phyloP scores from a whole-genome alignment of 2,888 invertebrate species.

The Conomelus anceps region DNA sequence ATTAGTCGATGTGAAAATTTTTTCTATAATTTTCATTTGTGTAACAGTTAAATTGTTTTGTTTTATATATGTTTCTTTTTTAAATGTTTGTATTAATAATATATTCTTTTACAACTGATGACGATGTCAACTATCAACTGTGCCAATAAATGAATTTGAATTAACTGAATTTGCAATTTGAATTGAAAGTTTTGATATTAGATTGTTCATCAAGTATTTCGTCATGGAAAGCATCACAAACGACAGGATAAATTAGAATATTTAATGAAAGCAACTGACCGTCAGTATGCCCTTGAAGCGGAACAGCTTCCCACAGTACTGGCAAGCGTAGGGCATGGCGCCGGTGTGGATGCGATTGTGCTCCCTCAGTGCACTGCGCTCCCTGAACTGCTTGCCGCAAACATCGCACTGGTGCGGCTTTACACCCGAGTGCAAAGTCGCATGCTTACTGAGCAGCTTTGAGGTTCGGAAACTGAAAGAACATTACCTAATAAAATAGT shows the following conservation, averaged over 20 bases:
- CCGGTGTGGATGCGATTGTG: constrained; percentile 72
- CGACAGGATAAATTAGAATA: no score
- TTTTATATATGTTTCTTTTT: no score
- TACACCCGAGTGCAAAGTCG: constrained; percentile 51
- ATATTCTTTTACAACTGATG: no score
- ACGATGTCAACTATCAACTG: no score
- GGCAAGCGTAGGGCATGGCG: constrained; percentile 68
- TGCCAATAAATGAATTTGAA: no score
- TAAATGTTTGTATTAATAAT: no score
- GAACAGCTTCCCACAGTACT: constrained; percentile 69
- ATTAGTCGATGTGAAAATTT: no score
- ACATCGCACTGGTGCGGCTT: constrained; percentile 56
- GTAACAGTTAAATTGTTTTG: no score
- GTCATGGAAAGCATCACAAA: not conserved
- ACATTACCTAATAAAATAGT: no score
- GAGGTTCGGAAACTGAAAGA: constrained; percentile 47
- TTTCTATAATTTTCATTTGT: no score
- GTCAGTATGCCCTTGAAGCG: constrained; percentile 68
- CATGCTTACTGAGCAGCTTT: constrained; percentile 51
- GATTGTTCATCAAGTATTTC: not conserved
- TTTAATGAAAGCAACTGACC: constrained; percentile 39
- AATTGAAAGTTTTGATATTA: no score
- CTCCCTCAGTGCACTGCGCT: constrained; percentile 63
- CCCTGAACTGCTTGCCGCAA: constrained; percentile 55
- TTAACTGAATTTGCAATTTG: no score